Evolutionary conservation across 1,140 invertebrate genomes (phyloP).

Genomic region (Papilio dardanus): DNA sequence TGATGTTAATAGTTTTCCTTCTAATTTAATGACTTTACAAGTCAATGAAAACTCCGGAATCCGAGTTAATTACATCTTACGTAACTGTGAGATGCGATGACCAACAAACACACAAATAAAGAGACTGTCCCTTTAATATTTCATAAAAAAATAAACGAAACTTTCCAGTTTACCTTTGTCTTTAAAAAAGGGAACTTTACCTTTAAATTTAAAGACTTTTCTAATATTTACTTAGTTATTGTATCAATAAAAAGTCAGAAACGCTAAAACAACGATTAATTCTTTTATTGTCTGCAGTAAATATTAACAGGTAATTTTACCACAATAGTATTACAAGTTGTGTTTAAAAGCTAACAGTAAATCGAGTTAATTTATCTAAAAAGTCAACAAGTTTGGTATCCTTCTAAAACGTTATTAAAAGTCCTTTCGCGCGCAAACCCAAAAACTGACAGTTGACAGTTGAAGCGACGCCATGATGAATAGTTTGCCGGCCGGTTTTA

Average conservation of each 20-base stretch:
- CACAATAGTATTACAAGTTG: not conserved
- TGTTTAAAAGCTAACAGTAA: not conserved
- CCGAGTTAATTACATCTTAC: not conserved
- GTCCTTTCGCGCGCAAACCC: constrained; percentile 27
- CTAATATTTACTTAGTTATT: no score
- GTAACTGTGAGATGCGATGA: not conserved
- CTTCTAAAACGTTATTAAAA: constrained; percentile 23
- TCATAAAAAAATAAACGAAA: not conserved
- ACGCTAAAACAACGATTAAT: not conserved
- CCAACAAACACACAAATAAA: not conserved
- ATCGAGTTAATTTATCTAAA: not conserved
- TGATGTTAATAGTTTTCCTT: constrained; percentile 8
- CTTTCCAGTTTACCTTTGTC: no score
- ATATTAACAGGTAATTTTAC: not conserved
- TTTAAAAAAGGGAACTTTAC: no score
- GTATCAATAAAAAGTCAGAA: no score
- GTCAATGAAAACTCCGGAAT: not conserved
- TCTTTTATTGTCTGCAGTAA: not conserved
- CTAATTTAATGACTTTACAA: not conserved
- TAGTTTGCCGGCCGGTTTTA: constrained; percentile 23
- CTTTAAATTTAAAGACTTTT: no score
- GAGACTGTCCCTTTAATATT: not conserved
- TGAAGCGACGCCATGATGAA: constrained; percentile 33
- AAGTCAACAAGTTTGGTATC: not conserved
- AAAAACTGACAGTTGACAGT: constrained; percentile 34